phyloP scores from a whole-genome alignment of 2,797 vertebrate genomes.

The Malacoraja senta region DNA sequence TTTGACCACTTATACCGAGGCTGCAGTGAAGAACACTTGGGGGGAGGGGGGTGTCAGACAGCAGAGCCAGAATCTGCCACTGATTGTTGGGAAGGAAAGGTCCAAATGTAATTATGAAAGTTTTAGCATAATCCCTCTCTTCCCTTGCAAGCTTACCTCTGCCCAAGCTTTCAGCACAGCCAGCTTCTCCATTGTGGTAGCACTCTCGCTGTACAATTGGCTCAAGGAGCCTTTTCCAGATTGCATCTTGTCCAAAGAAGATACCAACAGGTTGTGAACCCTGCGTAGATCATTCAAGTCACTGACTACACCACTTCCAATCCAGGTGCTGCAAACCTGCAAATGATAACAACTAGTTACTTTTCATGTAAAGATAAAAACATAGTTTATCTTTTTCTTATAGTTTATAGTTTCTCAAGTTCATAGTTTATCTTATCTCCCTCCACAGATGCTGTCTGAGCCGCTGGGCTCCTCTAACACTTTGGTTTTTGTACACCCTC shows the following conservation, averaged over 20 bases:
- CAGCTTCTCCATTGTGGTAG: slow-evolving; percentile 95
- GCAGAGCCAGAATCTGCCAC: not conserved
- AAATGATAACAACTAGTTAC: not conserved
- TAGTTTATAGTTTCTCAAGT: too few species aligned
- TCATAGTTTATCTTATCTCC: too few species aligned
- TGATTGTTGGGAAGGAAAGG: not conserved
- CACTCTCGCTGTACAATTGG: slow-evolving; percentile 91
- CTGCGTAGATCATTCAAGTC: slow-evolving; percentile 95
- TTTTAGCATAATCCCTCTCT: not conserved
- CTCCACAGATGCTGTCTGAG: too few species aligned
- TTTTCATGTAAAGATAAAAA: not conserved
- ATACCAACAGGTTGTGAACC: slow-evolving; percentile 95
- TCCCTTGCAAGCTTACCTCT: slow-evolving; percentile 64
- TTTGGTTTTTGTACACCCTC: too few species aligned
- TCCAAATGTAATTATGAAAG: not conserved
- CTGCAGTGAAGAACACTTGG: not conserved
- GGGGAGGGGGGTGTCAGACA: too few species aligned
- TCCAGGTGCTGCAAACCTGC: slow-evolving; percentile 96
- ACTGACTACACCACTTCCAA: slow-evolving; percentile 94
- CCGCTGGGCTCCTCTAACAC: too few species aligned
- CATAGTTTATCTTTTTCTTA: not conserved
- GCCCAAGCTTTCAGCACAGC: slow-evolving; percentile 96
- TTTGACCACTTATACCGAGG: too few species aligned
- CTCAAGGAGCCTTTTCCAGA: slow-evolving; percentile 86
- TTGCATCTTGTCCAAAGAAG: slow-evolving; percentile 94